Conservation (phyloP, 2,113 vertebrate genomes). For the Zosterops hypoxanthus region DNA sequence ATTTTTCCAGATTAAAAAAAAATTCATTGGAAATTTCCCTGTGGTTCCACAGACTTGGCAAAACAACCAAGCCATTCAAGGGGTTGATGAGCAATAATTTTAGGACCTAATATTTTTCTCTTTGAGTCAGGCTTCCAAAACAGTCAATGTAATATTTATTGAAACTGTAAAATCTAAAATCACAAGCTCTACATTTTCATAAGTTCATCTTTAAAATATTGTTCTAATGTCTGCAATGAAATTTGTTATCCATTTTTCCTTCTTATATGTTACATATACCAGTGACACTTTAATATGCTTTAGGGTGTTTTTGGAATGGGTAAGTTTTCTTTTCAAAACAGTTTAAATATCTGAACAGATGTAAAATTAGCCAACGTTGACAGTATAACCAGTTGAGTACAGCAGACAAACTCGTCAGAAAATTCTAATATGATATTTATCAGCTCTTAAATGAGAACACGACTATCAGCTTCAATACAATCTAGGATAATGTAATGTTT, state of each 20-base stretch:
- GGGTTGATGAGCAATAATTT: neutral
- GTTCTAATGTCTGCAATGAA: neutral
- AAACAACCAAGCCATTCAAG: neutral
- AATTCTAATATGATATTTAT: constrained; percentile 2
- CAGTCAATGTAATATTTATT: neutral
- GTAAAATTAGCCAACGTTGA: neutral
- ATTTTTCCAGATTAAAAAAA: neutral
- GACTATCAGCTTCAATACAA: neutral
- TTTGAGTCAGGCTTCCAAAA: neutral
- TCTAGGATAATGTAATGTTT: constrained; percentile 17
- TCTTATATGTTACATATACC: neutral
- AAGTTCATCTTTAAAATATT: neutral
- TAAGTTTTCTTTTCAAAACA: constrained; percentile 23
- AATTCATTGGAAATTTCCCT: neutral
- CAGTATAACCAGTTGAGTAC: neutral
- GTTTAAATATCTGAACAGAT: constrained; percentile 23
- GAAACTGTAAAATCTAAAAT: neutral
- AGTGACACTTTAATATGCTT: neutral
- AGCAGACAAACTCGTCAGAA: neutral
- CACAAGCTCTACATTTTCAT: neutral
- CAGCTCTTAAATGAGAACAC: constrained; percentile 7
- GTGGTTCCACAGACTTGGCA: neutral
- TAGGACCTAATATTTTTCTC: neutral
- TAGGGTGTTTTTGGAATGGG: neutral
- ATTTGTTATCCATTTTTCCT: neutral